Base-by-base conservation (phyloP, 2,888 invertebrate species). In the Hypomecis punctinalis region DNA sequence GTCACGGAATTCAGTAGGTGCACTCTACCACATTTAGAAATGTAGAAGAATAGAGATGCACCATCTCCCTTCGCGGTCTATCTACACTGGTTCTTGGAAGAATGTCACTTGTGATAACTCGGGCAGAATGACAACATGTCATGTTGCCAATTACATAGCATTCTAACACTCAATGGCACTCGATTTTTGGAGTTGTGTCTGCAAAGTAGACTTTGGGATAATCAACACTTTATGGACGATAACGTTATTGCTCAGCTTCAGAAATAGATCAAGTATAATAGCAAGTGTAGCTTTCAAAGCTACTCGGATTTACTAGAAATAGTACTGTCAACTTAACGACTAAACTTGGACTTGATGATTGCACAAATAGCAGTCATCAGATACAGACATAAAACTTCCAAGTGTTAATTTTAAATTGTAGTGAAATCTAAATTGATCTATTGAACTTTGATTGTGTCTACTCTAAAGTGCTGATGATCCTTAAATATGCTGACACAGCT, bases 401-500 rank as follows among this genome's bases (percentile, higher is more conserved):
- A 23, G 23, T 23, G 23, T 23, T 23, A 23, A 23, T 23, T 23
- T 23, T 23, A 23, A 3, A 23, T 23, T 23, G 23, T 23, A 23
- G 23, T 23, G 23, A 23, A 23, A 23, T 23, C 23, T 23, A 3
- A 23, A 23, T 23, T 23, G 23, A 23, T 23, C 23, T 23, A 2
- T 23, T n/a, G n/a, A n/a, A n/a, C 23, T 23, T 23, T 23, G 23
- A 23, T 23, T 23, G 23, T 2, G 23, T 47, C 39, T 45, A 47
- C 33, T 46, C 9, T 8, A 40, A 40, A 39, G 9, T 45, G 39
- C 11, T 54, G 63, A 58, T 54, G 53, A 67, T 58, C 36, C 37
- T 35, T 35, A 42, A 63, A 52, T 11, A 35, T 69, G 51, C 80
- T 78, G 84, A 76, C 76, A 77, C 81, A 66, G 73, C 80, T 78